These are phyloP conservation scores for Drosophila leontia DNA, from an alignment of 1,140 invertebrate genomes.

Conservation along the genomic window DNA sequence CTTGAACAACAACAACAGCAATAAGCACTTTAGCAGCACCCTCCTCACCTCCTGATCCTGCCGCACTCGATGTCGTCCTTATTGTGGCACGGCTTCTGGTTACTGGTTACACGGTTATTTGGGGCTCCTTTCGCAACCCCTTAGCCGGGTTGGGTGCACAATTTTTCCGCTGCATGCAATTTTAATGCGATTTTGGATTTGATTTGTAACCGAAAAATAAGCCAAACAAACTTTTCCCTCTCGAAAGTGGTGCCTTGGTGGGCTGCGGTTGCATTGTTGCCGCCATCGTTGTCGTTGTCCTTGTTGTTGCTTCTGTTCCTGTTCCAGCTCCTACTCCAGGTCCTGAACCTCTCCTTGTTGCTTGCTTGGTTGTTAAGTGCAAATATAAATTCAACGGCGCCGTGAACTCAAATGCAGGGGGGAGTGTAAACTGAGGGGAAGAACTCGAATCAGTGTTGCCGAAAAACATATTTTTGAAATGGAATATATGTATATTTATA, in stretches of 20 bases:
- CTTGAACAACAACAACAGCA: conserved; percentile 50
- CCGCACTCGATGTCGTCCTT: conserved; percentile 37
- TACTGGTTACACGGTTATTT: conserved; percentile 61
- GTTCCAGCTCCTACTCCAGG: background rate
- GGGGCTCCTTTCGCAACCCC: conserved; percentile 45
- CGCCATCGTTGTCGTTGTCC: conserved; percentile 30
- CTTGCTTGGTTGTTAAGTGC: conserved; percentile 75
- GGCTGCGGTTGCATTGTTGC: conserved; percentile 47
- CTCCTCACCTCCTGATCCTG: background rate
- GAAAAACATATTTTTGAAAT: background rate
- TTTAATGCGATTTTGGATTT: conserved; percentile 82
- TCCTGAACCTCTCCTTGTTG: conserved; percentile 34
- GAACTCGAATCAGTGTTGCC: conserved; percentile 4
- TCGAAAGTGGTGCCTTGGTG: conserved; percentile 52
- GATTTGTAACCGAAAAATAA: conserved; percentile 83
- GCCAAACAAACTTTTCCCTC: conserved; percentile 69
- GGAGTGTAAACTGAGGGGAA: background rate
- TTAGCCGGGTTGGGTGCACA: conserved; percentile 37
- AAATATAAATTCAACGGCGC: conserved; percentile 77
- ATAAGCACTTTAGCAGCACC: conserved; percentile 11
- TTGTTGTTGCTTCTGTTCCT: conserved; percentile 17
- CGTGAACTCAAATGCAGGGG: conserved; percentile 52
- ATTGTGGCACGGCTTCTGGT: conserved; percentile 51
- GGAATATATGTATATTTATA: too few species aligned
- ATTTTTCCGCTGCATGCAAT: conserved; percentile 76